Evolutionary conservation across 2,113 vertebrate genomes (phyloP), one percentile per base, ranked within the genome.

Genomic region (Malaclemys terrapin): DNA sequence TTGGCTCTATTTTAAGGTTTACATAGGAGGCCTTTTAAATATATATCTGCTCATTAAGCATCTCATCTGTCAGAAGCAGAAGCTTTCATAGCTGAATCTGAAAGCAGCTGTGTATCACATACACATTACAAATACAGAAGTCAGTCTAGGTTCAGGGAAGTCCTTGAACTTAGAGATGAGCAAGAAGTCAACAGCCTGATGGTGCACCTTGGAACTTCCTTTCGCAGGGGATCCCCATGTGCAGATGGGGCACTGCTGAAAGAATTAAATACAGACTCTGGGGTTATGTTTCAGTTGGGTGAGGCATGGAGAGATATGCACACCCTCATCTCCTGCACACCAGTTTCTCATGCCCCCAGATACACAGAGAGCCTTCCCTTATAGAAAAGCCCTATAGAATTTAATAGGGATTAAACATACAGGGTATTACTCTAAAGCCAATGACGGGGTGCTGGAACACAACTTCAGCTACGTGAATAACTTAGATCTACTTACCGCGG

Each of bases 161-260:
- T 7, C 31, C 88, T 65, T 52, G 31, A 69, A 69, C 16, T 69
- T 69, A 69, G 35, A 69, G 17, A 25, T 0, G 0, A 25, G 31
- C 0, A 93, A 62, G 65, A 93, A 83, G 87, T 88, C 85, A 91
- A 80, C 78, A 89, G 47, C 29, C 25, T 52, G 29, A 12, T 35
- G 0, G 0, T 49, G 9, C 4, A 52, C 1, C 5, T 19, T 35
- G 50, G 49, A 20, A 56, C 1, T 29, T 29, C 10, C 8, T 31
- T n/a, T 22, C 56, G 57, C 8, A 29, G 80, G 80, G 42, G 94
- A 42, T 9, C 13, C n/a, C n/a, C 82, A 87, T 16, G n/a, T 2
- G 50, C 50, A 7, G 19, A 38, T 19, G n/a, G n/a, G n/a, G 5
- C 8, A 22, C 57, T 38, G n/a, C 47, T 12, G 25, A 76, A 42